Conservation (phyloP, 2,888 invertebrate genomes). For the Eupithecia subfuscata region DNA sequence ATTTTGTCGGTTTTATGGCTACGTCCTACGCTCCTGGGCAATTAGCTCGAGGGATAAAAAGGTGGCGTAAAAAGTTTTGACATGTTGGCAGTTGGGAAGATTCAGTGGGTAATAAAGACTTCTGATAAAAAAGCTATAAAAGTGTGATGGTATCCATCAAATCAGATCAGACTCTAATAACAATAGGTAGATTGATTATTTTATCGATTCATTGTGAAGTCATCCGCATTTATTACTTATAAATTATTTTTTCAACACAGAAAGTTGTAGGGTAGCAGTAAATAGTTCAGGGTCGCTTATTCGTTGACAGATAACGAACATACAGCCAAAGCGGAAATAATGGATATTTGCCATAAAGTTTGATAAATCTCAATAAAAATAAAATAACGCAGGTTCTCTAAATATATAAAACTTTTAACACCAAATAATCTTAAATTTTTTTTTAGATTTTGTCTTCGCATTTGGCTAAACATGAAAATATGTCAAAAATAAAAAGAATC, state of each 20-base stretch:
- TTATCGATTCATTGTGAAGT: background rate
- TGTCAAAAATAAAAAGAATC: background rate
- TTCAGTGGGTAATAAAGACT: slow-evolving; percentile 52
- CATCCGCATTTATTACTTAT: background rate
- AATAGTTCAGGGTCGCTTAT: background rate
- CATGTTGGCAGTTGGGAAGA: slow-evolving; percentile 42
- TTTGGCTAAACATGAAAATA: background rate
- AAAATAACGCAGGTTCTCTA: background rate
- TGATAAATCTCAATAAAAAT: background rate
- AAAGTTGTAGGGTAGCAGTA: background rate
- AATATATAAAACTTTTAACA: background rate
- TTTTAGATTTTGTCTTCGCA: background rate
- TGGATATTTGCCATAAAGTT: background rate
- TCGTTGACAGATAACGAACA: background rate
- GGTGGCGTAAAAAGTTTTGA: slow-evolving; percentile 56
- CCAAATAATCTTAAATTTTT: too few species aligned
- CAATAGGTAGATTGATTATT: background rate
- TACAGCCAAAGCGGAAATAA: background rate
- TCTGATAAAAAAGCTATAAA: slow-evolving; percentile 19
- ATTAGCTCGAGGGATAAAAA: slow-evolving; percentile 62
- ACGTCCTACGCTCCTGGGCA: slow-evolving; percentile 58
- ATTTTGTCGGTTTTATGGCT: slow-evolving; percentile 55
- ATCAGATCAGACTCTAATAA: background rate
- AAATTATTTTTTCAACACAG: background rate
- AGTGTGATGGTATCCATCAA: background rate